Percentiles rank a stretch among this genome's conserved stretches.
phyloP scores from a whole-genome alignment of 2,797 vertebrate species.

The Pagetopsis macropterus region DNA sequence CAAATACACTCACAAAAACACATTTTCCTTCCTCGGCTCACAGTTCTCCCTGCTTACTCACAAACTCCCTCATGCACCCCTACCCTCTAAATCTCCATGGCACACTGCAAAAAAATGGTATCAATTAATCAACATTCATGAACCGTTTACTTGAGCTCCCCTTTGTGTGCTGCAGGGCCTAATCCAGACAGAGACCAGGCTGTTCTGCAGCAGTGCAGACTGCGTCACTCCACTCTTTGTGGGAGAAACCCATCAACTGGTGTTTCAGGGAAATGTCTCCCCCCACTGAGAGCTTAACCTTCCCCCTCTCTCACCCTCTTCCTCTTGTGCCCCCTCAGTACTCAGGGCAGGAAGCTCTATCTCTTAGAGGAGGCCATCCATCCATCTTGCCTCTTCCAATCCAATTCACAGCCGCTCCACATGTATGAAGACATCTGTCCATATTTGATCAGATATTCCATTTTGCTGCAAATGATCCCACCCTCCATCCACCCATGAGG shows the following conservation, averaged over 20 bases:
- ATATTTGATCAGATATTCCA: constrained; percentile 87
- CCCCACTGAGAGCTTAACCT: constrained; percentile 80
- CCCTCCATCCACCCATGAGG: constrained; percentile 78
- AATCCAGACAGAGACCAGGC: constrained; percentile 88
- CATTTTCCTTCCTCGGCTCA: constrained; percentile 41
- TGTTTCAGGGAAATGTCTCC: constrained; percentile 83
- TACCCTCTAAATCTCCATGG: constrained; percentile 82
- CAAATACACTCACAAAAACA: constrained; percentile 49
- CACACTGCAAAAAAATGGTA: constrained; percentile 86
- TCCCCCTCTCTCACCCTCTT: constrained; percentile 80
- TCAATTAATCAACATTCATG: constrained; percentile 91
- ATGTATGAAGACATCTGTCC: constrained; percentile 90
- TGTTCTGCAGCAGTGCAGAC: constrained; percentile 85
- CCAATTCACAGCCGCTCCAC: constrained; percentile 83
- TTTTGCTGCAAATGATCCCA: constrained; percentile 87
- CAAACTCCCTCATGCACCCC: constrained; percentile 55
- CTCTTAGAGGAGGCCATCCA: constrained; percentile 81
- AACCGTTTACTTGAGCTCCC: constrained; percentile 87
- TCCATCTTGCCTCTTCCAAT: constrained; percentile 77
- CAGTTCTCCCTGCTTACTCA: constrained; percentile 37
- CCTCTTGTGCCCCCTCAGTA: constrained; percentile 78
- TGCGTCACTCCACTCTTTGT: constrained; percentile 83
- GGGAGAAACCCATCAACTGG: constrained; percentile 84
- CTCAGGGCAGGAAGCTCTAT: constrained; percentile 85
- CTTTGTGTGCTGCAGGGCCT: constrained; percentile 83